A percentile compares a stretch with the other conserved stretches of the same genome.
These are phyloP conservation scores for Drosophila lacertosa DNA, from an alignment of 1,140 invertebrate species.

Conservation along the genomic window DNA sequence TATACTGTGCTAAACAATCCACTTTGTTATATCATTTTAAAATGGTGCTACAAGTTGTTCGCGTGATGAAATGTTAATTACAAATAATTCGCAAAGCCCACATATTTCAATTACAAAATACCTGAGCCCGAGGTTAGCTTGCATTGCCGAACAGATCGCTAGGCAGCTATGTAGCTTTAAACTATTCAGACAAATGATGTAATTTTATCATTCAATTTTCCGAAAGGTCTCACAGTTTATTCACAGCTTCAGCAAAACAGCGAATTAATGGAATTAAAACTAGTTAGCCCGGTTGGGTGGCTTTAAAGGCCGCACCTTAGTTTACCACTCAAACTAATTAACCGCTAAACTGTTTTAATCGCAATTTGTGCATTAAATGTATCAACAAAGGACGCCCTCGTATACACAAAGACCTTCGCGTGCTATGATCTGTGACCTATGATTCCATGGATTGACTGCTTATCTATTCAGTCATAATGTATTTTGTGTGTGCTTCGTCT, in stretches of 20 bases:
- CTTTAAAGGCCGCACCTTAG: conserved; percentile 45
- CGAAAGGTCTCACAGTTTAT: conserved; percentile 12
- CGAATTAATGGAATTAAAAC: conserved; percentile 26
- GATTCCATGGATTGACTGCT: neutral
- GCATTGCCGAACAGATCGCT: conserved; percentile 36
- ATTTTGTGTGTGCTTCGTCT: neutral
- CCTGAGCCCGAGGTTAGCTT: conserved; percentile 10
- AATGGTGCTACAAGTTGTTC: conserved; percentile 28
- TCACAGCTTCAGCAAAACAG: conserved; percentile 2
- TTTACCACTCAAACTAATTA: conserved; percentile 73
- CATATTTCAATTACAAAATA: conserved; percentile 76
- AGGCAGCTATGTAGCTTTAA: neutral
- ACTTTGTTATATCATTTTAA: conserved; percentile 75
- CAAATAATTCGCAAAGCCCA: conserved; percentile 25
- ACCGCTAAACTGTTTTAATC: conserved; percentile 68
- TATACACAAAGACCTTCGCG: conserved; percentile 37
- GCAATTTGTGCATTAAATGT: conserved; percentile 74
- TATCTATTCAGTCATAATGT: neutral
- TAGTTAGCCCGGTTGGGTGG: neutral
- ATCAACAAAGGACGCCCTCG: conserved; percentile 47
- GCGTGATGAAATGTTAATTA: conserved; percentile 70
- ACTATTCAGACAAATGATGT: conserved; percentile 26
- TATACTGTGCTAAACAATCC: conserved; percentile 71
- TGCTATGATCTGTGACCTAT: conserved; percentile 70
- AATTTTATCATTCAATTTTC: conserved; percentile 36